phyloP scores from a whole-genome alignment of 2,113 vertebrate species.

The Amphiprion percula region DNA sequence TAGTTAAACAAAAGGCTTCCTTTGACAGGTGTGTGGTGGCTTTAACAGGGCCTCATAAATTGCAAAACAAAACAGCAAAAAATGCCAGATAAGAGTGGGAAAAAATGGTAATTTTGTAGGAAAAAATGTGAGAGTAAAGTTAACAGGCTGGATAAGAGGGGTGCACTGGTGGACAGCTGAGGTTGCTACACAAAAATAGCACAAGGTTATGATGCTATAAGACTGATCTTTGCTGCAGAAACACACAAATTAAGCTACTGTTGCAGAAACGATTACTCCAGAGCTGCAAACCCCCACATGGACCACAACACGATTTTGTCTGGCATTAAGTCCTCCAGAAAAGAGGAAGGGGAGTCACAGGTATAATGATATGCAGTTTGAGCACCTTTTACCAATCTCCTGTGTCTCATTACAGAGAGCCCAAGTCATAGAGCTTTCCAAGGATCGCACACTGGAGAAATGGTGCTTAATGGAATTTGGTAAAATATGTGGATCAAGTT shows the following conservation, averaged over 20 bases:
- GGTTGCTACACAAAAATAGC: slow-evolving; percentile 33
- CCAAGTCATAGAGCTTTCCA: slow-evolving; percentile 54
- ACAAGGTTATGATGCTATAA: slow-evolving; percentile 55
- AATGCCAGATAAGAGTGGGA: neutral
- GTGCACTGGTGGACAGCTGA: neutral
- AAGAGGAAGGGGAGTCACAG: slow-evolving; percentile 67
- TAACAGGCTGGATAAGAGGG: neutral
- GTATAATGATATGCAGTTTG: slow-evolving; percentile 78
- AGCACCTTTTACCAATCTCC: slow-evolving; percentile 80
- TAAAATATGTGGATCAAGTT: slow-evolving; percentile 66
- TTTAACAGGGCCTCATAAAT: slow-evolving; percentile 35
- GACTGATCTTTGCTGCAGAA: slow-evolving; percentile 59
- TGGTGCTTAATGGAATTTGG: slow-evolving; percentile 62
- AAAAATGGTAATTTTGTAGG: slow-evolving; percentile 3
- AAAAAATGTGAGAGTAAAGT: neutral
- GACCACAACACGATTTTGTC: slow-evolving; percentile 70
- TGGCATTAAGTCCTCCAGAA: slow-evolving; percentile 76
- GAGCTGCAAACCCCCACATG: slow-evolving; percentile 75
- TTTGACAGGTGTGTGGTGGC: slow-evolving; percentile 20
- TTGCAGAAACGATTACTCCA: slow-evolving; percentile 74
- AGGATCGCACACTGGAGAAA: slow-evolving; percentile 48
- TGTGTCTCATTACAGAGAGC: slow-evolving; percentile 71
- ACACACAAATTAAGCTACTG: slow-evolving; percentile 75
- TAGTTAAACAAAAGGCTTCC: slow-evolving; percentile 15
- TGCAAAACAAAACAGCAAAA: slow-evolving; percentile 14